Evolutionary conservation across 2,113 vertebrate species (phyloP).

Genomic region (Campylomormyrus tamandua): DNA sequence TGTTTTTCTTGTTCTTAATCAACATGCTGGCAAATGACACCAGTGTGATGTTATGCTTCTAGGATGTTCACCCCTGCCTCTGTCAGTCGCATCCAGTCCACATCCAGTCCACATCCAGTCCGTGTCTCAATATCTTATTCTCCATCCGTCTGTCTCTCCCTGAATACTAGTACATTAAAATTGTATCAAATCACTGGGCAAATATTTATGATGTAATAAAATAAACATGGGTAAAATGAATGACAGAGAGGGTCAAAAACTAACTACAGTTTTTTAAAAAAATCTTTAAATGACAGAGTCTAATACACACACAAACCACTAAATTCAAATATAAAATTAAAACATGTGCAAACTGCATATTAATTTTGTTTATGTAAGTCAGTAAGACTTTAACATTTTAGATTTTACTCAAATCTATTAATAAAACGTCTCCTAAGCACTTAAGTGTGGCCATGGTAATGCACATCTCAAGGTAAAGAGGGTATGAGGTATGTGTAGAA

Average conservation of each 20-base stretch:
- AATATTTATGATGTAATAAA: neutral
- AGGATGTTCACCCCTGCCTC: neutral
- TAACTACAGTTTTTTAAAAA: neutral
- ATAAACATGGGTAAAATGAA: neutral
- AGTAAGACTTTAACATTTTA: neutral
- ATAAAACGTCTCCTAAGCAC: neutral
- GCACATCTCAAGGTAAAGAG: neutral
- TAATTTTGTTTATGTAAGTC: neutral
- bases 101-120: neutral
- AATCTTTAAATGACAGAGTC: neutral
- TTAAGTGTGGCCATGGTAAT: neutral
- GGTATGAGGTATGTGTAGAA: neutral
- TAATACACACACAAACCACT: neutral
- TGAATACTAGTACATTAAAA: neutral
- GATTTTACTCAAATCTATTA: neutral
- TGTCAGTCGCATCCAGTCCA: neutral
- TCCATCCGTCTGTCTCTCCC: neutral
- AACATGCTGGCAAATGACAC: constrained; percentile 9
- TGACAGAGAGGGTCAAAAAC: neutral
- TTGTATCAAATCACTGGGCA: neutral
- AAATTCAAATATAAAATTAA: neutral
- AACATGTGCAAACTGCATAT: neutral
- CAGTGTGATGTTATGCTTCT: neutral
- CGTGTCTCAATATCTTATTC: neutral
- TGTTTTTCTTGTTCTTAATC: constrained; percentile 37